These are phyloP conservation scores for Bombus confusus DNA, from an alignment of 1,140 invertebrate genomes.

Conservation along the genomic window DNA sequence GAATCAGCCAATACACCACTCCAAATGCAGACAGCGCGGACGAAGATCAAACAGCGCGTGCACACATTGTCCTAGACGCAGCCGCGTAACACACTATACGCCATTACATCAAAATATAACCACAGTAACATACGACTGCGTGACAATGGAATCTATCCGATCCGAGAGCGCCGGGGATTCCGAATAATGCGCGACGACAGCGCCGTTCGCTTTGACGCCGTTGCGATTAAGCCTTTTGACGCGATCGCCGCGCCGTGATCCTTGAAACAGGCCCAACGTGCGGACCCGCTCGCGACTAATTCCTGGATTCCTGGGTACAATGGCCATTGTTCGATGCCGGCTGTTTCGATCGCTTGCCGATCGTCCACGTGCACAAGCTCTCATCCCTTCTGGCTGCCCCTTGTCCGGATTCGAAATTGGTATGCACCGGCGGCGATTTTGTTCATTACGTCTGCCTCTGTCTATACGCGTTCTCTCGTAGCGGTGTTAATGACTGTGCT, in stretches of 20 bases:
- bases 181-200: constrained; percentile 16
- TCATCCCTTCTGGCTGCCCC: neutral
- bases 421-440: constrained; percentile 23
- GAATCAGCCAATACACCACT: neutral
- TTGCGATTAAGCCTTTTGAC: constrained; percentile 56
- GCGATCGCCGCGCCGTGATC: constrained; percentile 36
- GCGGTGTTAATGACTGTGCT: neutral
- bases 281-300: constrained; percentile 31
- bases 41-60: neutral
- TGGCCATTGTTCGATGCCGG: constrained; percentile 36
- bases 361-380: constrained; percentile 18
- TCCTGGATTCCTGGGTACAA: constrained; percentile 43
- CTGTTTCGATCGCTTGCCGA: constrained; percentile 24
- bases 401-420: constrained; percentile 23
- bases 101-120: constrained; percentile 56
- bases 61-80: constrained; percentile 1
- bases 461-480: neutral
- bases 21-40: neutral
- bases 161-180: constrained; percentile 17
- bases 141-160: constrained; percentile 26
- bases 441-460: constrained; percentile 16
- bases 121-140: constrained; percentile 47
- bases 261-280: constrained; percentile 39
- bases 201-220: constrained; percentile 47
- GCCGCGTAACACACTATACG: neutral